These are phyloP conservation scores for Sebastes wilsoni DNA, from an alignment of 2,797 vertebrate species.

Conservation along the genomic window DNA sequence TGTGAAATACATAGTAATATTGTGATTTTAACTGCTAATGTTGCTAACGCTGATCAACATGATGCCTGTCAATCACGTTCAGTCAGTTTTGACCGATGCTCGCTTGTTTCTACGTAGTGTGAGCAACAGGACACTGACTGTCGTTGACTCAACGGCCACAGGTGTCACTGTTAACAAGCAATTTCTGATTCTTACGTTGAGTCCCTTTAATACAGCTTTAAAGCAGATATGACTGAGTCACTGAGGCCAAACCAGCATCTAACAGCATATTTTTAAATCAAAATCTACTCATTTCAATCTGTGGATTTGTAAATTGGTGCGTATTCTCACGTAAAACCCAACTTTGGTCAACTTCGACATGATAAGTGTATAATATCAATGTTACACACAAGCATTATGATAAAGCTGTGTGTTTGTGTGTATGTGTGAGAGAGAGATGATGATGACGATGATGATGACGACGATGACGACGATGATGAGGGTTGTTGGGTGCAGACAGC, in stretches of 20 bases:
- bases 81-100: no score
- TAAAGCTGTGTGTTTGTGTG: background rate
- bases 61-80: no score
- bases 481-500: conserved; percentile 43
- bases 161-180: no score
- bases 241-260: no score
- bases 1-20: no score
- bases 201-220: background rate
- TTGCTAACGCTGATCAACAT: accelerated
- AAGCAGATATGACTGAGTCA: no score
- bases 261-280: no score
- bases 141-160: no score
- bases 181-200: no score
- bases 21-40: no score
- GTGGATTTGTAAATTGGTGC: background rate
- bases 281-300: no score
- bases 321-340: background rate
- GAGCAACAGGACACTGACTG: no score
- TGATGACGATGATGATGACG: background rate
- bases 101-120: accelerated
- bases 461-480: background rate
- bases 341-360: background rate
- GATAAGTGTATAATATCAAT: accelerated
- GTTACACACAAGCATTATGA: background rate
- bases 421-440: background rate